Evolutionary conservation across 2,797 vertebrate species (phyloP).

Genomic region (Cuculus canorus): DNA sequence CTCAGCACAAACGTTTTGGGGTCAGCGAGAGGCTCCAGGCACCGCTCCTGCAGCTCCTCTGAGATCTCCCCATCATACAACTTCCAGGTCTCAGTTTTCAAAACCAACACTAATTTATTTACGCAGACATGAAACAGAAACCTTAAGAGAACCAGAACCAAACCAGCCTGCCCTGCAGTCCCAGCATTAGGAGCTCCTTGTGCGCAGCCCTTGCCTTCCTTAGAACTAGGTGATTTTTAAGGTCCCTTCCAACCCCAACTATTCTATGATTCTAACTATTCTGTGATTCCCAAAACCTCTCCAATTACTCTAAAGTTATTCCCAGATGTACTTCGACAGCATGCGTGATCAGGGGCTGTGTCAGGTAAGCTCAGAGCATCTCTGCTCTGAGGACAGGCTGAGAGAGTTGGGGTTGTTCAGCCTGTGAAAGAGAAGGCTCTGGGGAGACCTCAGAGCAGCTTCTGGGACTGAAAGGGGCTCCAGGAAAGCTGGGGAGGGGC

Average conservation of each 20-base stretch:
- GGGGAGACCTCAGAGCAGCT: no score
- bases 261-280: no score
- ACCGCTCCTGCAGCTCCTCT: accelerated
- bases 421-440: no score
- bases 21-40: not conserved
- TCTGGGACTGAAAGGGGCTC: no score
- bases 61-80: not conserved
- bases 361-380: not conserved
- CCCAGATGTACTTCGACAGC: not conserved
- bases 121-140: not conserved
- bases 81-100: not conserved
- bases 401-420: no score
- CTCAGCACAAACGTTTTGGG: accelerated
- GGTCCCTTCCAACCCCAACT: no score
- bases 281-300: not conserved
- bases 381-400: no score
- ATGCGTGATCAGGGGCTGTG: accelerated
- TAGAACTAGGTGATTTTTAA: no score
- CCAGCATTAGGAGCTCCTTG: not conserved
- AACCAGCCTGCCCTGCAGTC: not conserved
- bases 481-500: no score
- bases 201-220: accelerated
- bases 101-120: accelerated
- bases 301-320: not conserved
- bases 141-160: not conserved